Conservation (phyloP, 2,797 vertebrate genomes). For the Schizopygopsis pylzovi region DNA sequence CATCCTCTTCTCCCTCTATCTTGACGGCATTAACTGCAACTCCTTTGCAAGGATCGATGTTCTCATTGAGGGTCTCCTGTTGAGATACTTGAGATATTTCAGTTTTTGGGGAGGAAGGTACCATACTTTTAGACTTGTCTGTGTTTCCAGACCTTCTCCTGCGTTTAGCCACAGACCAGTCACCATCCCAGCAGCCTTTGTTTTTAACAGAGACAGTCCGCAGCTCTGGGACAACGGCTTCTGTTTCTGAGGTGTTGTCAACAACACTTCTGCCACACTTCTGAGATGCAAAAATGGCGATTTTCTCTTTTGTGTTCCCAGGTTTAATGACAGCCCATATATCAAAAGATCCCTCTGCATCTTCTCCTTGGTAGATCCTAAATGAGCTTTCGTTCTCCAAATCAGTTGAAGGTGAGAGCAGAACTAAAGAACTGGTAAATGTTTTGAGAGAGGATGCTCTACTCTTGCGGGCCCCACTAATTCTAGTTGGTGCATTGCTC, state of each 20-base stretch:
- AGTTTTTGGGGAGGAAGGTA: constrained; percentile 63
- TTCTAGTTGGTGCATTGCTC: constrained; percentile 39
- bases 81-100: constrained; percentile 65
- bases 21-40: constrained; percentile 54
- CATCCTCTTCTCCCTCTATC: constrained; percentile 42
- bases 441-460: constrained; percentile 60
- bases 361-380: constrained; percentile 78
- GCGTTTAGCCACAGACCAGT: constrained; percentile 86
- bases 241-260: background rate
- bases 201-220: constrained; percentile 80
- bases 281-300: constrained; percentile 91
- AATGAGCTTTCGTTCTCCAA: constrained; percentile 64
- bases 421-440: constrained; percentile 61
- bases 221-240: background rate
- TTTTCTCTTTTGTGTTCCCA: constrained; percentile 96
- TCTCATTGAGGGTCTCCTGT: constrained; percentile 66
- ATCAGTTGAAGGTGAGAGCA: constrained; percentile 48
- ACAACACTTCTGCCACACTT: constrained; percentile 65
- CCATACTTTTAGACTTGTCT: constrained; percentile 70
- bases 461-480: constrained; percentile 68
- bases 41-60: constrained; percentile 58
- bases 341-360: constrained; percentile 80
- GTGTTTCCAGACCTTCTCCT: constrained; percentile 82
- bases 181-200: constrained; percentile 89
- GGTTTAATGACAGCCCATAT: constrained; percentile 94